Base-by-base conservation (phyloP, 2,888 invertebrate species). In the Macaria liturata region DNA sequence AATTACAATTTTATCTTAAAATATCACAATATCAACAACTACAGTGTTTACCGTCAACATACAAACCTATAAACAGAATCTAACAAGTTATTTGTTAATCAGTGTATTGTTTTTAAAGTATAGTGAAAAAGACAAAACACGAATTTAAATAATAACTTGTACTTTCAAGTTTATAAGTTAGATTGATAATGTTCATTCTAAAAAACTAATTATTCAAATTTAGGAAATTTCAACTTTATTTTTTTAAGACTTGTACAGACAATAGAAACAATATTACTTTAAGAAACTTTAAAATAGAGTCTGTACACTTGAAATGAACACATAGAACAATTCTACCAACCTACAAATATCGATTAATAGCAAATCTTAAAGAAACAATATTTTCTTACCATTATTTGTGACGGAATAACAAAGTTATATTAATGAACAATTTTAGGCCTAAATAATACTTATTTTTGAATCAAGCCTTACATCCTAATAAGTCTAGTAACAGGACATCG, bases 21-120 rank as follows among this genome's bases (percentile, higher is more conserved):
- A 88, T 89, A 90, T 90, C 90, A 91, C 90, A 90, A 83, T 88
- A 88, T 84, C 78, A 87, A 87, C 86, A 85, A 77, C 88, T 87
- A 87, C 78, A 66, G 78, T 81, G 79, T 72, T 73, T 76, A 77
- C 71, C 70, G 61, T 70, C 59, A 74, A 54, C 39, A 48, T 20
- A 20, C 20, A 20, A 20, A 20, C 20, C 2, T 20, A 20, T 20
- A 20, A 20, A 20, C 20, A 20, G 20, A 20, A 20, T 20, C 20
- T 20, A 20, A 20, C 20, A 20, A 20, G 20, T 20, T 20, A 20
- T 20, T 20, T 20, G 20, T 20, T 20, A 20, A 20, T 20, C 20
- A 20, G 20, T 20, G 20, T 20, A 20, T 20, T 20, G 20, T 20
- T 1, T 20, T 20, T 20, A 20, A 20, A 20, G 20, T 20, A 20